Percentiles rank a stretch among this genome's conserved stretches.
Conservation (phyloP, 2,888 invertebrate species). For the Hemistola chrysoprasaria region DNA sequence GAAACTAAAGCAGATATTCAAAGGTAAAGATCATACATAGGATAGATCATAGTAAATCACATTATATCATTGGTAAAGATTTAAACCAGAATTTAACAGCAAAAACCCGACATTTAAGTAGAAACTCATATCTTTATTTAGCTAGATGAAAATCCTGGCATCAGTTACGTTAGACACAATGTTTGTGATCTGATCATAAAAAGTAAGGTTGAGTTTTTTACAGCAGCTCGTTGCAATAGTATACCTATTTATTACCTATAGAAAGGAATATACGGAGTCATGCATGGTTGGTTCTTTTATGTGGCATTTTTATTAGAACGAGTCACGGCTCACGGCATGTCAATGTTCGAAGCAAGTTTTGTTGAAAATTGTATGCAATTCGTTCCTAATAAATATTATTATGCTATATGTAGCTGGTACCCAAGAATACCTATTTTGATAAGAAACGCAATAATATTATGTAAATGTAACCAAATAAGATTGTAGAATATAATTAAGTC, state of each 20-base stretch:
- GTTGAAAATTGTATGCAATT: not conserved
- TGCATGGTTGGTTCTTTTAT: conserved; percentile 51
- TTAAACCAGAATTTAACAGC: no score
- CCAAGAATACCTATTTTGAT: no score
- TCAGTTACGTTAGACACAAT: conserved; percentile 9
- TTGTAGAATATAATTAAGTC: no score
- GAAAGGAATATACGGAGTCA: conserved; percentile 32
- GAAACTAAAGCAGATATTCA: no score
- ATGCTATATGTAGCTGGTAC: no score
- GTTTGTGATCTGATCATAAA: conserved; percentile 14
- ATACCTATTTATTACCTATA: conserved; percentile 31
- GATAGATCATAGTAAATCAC: no score
- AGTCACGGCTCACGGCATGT: conserved; percentile 40
- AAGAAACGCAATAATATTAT: no score
- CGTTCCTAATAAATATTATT: no score
- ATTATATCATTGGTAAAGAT: no score
- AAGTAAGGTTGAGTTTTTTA: conserved; percentile 32
- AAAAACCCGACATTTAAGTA: not conserved
- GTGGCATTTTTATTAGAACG: conserved; percentile 42
- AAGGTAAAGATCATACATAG: no score
- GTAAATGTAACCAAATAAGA: no score
- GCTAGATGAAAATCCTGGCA: conserved; percentile 4
- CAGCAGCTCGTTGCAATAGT: conserved; percentile 40
- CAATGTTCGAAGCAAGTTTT: conserved; percentile 22
- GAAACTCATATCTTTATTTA: not conserved